Base-by-base conservation (phyloP, 1,140 invertebrate genomes). In the Diorhabda sublineata region DNA sequence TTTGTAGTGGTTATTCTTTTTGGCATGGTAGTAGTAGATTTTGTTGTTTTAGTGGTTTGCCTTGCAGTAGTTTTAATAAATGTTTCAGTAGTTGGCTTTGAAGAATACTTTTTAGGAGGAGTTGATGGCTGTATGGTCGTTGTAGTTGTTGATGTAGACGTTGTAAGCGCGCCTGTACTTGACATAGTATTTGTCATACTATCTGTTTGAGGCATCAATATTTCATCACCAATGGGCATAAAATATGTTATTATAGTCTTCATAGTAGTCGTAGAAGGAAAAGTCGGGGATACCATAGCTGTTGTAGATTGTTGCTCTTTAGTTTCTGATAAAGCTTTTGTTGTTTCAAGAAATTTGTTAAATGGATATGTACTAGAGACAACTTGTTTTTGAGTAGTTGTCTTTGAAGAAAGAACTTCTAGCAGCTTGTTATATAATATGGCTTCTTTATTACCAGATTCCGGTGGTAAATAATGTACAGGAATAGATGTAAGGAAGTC, bases 391-490 rank as follows among this genome's bases (percentile, higher is more conserved):
- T 67, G 61, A 45, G 73, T 69, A 41, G 64, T 71, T 2, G 75
- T 76, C 69, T 76, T 76, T 4, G 72, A 45, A 4, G 73, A 65
- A 45, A 76, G 59, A 11, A 70, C 66, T 45, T 76, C 67, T 42
- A 74, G 68, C 8, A 73, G 69, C 45, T 74, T 70, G 52, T 74
- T 74, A 59, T 77, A 77, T 3, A 76, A 45, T 65, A 74, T 69
- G 43, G 71, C 70, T 65, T 74, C 74, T 71, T 71, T 73, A 43
- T 69, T 69, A 9, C 67, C 74, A 41, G 58, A 57, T 42, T 56
- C 42, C 59, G 42, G n/a, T 42, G 43, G 11, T 7, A 52, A 61
- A n/a, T 59, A 41, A 66, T 45, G 62, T 57, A 7, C 9, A 43
- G 58, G n/a, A 42, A 42, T 5, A 9, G 69, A 59, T n/a, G 71